phyloP scores from a whole-genome alignment of 2,797 vertebrate species.

The Geotrypetes seraphini region DNA sequence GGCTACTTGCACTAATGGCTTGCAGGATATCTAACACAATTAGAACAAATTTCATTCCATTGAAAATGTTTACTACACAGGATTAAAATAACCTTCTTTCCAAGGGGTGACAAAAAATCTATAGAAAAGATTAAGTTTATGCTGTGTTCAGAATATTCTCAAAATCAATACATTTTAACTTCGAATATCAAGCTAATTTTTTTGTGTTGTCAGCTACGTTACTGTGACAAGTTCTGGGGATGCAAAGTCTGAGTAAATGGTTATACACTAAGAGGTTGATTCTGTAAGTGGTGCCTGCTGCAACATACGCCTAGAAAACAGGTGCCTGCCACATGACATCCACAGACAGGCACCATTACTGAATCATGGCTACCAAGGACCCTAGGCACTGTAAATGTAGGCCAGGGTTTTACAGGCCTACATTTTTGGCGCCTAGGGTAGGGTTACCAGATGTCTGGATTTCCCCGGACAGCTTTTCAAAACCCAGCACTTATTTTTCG shows the following conservation, averaged over 20 bases:
- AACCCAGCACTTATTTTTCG: too few relatives aligned
- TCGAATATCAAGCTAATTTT: constrained; percentile 6
- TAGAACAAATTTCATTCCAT: constrained; percentile 9
- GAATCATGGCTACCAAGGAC: too few relatives aligned
- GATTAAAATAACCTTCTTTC: constrained; percentile 18
- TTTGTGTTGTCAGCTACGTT: constrained; percentile 15
- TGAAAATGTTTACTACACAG: constrained; percentile 4
- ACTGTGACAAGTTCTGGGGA: constrained; percentile 14
- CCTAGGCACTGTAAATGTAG: too few relatives aligned
- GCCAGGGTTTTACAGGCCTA: too few relatives aligned
- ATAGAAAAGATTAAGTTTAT: constrained; percentile 19
- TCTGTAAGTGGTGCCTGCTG: too few relatives aligned
- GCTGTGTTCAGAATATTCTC: constrained; percentile 15
- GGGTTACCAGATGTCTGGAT: too few relatives aligned
- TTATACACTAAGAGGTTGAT: constrained; percentile 9
- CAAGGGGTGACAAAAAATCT: constrained; percentile 24
- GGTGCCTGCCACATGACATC: too few relatives aligned
- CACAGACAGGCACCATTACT: too few relatives aligned
- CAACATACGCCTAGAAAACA: too few relatives aligned
- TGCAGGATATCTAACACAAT: constrained; percentile 2
- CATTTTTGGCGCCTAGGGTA: too few relatives aligned
- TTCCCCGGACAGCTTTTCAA: too few relatives aligned
- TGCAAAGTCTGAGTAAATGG: constrained; percentile 17
- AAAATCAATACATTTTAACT: constrained; percentile 24
- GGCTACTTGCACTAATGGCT: constrained; percentile 7